phyloP scores from a whole-genome alignment of 2,113 vertebrate genomes.

The Piaya cayana region DNA sequence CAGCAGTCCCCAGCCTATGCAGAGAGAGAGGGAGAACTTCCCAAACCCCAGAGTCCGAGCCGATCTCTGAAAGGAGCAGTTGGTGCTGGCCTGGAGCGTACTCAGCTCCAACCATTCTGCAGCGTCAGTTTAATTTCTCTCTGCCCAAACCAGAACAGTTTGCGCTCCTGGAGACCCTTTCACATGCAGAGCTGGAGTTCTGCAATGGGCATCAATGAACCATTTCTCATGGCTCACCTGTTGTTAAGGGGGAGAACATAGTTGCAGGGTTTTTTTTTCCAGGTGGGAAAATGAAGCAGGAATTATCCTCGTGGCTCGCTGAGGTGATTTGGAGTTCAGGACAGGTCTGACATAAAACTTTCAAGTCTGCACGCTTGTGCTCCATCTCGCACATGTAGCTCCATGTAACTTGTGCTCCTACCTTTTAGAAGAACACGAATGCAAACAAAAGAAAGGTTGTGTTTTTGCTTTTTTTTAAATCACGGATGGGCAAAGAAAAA shows the following conservation, averaged over 20 bases:
- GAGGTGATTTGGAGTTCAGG: background rate
- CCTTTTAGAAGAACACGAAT: background rate
- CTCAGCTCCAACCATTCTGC: background rate
- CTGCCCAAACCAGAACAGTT: background rate
- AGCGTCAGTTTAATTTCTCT: background rate
- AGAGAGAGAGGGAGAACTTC: background rate
- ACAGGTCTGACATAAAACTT: background rate
- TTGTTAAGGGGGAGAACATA: background rate
- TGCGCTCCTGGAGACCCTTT: background rate
- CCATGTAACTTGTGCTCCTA: background rate
- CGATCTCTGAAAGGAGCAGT: background rate
- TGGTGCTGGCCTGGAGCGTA: background rate
- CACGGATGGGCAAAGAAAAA: background rate
- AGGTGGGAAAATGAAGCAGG: background rate
- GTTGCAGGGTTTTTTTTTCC: background rate
- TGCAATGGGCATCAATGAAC: background rate
- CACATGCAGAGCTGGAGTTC: fast-evolving
- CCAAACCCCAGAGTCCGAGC: background rate
- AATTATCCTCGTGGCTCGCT: background rate
- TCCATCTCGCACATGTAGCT: background rate
- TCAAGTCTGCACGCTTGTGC: background rate
- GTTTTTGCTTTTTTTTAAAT: background rate
- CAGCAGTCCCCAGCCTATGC: background rate
- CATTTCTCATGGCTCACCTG: background rate
- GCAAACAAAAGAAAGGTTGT: background rate